Percentiles rank a stretch among this genome's conserved stretches.
Evolutionary conservation across 2,888 invertebrate genomes (phyloP).

Genomic region (Chesias legatella): DNA sequence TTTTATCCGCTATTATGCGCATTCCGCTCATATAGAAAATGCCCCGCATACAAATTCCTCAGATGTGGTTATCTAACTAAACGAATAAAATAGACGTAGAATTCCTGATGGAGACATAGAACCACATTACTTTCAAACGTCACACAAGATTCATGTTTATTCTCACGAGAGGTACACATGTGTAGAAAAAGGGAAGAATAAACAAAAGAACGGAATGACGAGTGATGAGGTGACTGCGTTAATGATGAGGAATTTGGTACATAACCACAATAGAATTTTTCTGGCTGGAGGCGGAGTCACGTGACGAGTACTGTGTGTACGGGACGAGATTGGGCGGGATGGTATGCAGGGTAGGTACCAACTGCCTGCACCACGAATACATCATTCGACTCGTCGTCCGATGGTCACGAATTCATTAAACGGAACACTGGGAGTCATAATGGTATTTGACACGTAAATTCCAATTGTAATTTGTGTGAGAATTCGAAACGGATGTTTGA

Average conservation of each 20-base stretch:
- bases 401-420: slow-evolving; percentile 56
- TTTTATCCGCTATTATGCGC: slow-evolving; percentile 41
- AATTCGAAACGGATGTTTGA: slow-evolving; percentile 27
- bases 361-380: slow-evolving; percentile 28
- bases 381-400: slow-evolving; percentile 51
- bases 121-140: slow-evolving; percentile 48
- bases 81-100: slow-evolving; percentile 50
- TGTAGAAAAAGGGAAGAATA: slow-evolving; percentile 49
- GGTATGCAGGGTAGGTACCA: slow-evolving; percentile 46
- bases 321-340: slow-evolving; percentile 26
- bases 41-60: slow-evolving; percentile 44
- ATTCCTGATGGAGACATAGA: slow-evolving; percentile 49
- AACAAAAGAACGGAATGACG: slow-evolving; percentile 52
- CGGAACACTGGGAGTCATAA: slow-evolving; percentile 39
- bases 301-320: slow-evolving; percentile 47
- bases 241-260: slow-evolving; percentile 75
- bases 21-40: slow-evolving; percentile 46
- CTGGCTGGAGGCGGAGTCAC: slow-evolving; percentile 66
- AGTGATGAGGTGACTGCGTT: slow-evolving; percentile 57
- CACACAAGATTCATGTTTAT: slow-evolving; percentile 38
- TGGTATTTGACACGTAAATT: slow-evolving; percentile 42
- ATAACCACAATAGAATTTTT: slow-evolving; percentile 77
- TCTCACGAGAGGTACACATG: slow-evolving; percentile 42
- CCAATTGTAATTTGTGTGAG: slow-evolving; percentile 27
- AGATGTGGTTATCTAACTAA: slow-evolving; percentile 46